A percentile compares a stretch with the other conserved stretches of the same genome.
phyloP scores from a whole-genome alignment of 2,888 invertebrate genomes.

The Endomychus coccineus region DNA sequence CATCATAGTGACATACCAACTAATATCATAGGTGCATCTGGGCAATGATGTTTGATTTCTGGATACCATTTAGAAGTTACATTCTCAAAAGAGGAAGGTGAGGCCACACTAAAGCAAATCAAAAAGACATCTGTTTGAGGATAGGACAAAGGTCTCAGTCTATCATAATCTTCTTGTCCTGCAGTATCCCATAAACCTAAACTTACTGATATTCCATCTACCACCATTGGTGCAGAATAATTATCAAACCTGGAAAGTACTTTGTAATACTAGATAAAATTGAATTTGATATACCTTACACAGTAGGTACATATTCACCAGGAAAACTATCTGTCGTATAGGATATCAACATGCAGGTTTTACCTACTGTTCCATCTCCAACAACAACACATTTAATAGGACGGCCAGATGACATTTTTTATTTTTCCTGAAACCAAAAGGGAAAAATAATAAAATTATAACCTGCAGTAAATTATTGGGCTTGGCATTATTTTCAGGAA shows the following conservation, averaged over 20 bases:
- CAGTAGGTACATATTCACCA: constrained; percentile 90
- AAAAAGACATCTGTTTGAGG: constrained; percentile 99
- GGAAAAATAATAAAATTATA: constrained; percentile 1
- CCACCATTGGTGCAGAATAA: constrained; percentile 98
- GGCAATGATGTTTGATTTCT: constrained; percentile 99
- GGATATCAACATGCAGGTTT: constrained; percentile 90
- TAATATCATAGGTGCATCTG: constrained; percentile 97
- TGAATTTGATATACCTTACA: constrained; percentile 53
- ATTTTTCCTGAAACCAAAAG: constrained; percentile 9
- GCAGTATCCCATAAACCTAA: constrained; percentile 98
- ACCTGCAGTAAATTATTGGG: constrained; percentile 6
- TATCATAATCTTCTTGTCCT: constrained; percentile 95
- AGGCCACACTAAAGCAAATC: constrained; percentile 98
- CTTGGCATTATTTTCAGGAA: constrained; percentile 11
- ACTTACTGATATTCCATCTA: constrained; percentile 95
- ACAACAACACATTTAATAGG: constrained; percentile 90
- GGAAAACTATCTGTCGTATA: constrained; percentile 91
- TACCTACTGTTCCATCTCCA: constrained; percentile 89
- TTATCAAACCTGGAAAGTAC: constrained; percentile 78
- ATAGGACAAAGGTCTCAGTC: constrained; percentile 91
- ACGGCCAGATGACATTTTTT: constrained; percentile 79
- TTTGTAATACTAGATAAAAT: constrained; percentile 3
- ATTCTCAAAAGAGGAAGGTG: constrained; percentile 98
- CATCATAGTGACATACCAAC: constrained; percentile 59
- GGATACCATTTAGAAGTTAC: constrained; percentile 99